These are phyloP conservation scores for Drosophila paramelanica DNA, from an alignment of 2,888 invertebrate genomes.

Conservation along the genomic window DNA sequence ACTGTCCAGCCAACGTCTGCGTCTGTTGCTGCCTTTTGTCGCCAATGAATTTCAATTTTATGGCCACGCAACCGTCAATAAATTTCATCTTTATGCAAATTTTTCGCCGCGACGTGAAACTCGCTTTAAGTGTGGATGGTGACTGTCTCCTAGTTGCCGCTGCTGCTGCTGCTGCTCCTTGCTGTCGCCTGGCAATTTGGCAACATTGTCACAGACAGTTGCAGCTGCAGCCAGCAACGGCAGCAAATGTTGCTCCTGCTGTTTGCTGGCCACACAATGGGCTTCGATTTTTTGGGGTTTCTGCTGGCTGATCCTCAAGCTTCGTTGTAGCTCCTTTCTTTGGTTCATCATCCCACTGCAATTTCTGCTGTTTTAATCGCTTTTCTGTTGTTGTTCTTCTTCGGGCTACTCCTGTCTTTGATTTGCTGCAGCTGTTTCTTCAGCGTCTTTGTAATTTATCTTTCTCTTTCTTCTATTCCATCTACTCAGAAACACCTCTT, in stretches of 20 bases:
- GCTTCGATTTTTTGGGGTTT: conserved; percentile 20
- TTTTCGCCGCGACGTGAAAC: conserved; percentile 14
- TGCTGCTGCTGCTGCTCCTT: conserved; percentile 2
- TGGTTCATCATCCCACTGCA: neutral
- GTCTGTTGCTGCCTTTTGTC: conserved; percentile 45
- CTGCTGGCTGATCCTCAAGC: neutral
- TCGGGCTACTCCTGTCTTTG: neutral
- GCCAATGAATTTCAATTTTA: conserved; percentile 78
- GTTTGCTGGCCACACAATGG: conserved; percentile 50
- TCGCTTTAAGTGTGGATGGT: conserved; percentile 3
- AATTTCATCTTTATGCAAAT: conserved; percentile 81
- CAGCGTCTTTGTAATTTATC: neutral
- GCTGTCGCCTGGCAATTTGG: conserved; percentile 61
- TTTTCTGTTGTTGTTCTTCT: neutral
- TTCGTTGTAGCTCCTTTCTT: neutral
- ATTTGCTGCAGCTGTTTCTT: neutral
- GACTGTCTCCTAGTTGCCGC: conserved; percentile 5
- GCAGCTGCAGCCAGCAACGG: conserved; percentile 21
- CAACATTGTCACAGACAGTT: conserved; percentile 66
- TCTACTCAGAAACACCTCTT: too few species aligned
- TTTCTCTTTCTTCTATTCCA: too few species aligned
- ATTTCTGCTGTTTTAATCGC: too few species aligned
- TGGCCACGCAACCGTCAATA: conserved; percentile 75
- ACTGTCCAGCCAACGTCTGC: conserved; percentile 32
- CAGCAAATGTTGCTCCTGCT: conserved; percentile 25